Evolutionary conservation across 2,888 invertebrate species (phyloP).

Genomic region (Sinotaia quadrata): DNA sequence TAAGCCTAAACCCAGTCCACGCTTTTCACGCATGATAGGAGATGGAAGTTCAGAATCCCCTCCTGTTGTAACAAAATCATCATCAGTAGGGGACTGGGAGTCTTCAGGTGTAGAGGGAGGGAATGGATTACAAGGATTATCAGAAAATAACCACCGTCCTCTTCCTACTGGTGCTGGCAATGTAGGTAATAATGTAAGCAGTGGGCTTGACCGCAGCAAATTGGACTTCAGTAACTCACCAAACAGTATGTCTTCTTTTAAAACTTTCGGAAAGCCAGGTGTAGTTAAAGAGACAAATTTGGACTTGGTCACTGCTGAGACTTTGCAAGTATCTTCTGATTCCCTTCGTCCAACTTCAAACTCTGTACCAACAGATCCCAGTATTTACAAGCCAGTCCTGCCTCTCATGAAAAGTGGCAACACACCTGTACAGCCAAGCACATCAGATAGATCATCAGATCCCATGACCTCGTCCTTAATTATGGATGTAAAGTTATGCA

Average conservation of each 20-base stretch:
- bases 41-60: conserved; percentile 32
- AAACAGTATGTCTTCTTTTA: conserved; percentile 43
- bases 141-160: neutral
- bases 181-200: neutral
- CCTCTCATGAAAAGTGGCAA: conserved; percentile 31
- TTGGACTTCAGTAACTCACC: conserved; percentile 28
- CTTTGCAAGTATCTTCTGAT: conserved; percentile 43
- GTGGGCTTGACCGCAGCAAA: conserved; percentile 16
- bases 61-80: neutral
- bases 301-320: conserved; percentile 37
- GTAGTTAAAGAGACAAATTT: conserved; percentile 39
- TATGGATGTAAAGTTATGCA: neutral
- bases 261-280: conserved; percentile 41
- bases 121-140: neutral
- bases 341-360: conserved; percentile 16
- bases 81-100: neutral
- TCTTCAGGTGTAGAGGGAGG: neutral
- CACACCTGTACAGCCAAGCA: neutral
- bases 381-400: conserved; percentile 18
- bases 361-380: conserved; percentile 7
- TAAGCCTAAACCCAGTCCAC: conserved; percentile 63
- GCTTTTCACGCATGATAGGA: conserved; percentile 60
- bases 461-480: conserved; percentile 37
- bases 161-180: neutral
- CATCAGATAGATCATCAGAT: conserved; percentile 30